phyloP scores from a whole-genome alignment of 2,113 vertebrate species.

The Nesoenas mayeri region DNA sequence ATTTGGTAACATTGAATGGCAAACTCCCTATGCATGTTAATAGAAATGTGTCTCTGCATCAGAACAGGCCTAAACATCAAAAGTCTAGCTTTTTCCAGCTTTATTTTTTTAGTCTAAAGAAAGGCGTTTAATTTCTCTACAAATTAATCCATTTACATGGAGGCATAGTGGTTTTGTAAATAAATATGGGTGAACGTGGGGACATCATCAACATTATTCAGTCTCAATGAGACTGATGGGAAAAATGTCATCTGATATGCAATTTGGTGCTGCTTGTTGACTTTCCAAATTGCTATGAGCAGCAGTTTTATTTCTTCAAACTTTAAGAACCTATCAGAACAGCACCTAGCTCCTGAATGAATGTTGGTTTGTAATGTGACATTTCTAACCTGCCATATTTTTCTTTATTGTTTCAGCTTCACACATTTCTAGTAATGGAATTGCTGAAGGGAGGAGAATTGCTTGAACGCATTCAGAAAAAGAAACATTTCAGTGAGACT shows the following conservation, averaged over 20 bases:
- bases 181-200: not conserved
- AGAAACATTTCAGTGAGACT: conserved; percentile 94
- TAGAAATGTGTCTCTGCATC: not conserved
- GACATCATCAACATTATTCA: not conserved
- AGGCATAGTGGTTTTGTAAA: not conserved
- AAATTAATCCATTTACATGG: not conserved
- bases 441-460: conserved; percentile 93
- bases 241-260: not conserved
- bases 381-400: not conserved
- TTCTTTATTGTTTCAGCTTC: conserved; percentile 79
- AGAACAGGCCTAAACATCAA: not conserved
- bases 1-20: not conserved
- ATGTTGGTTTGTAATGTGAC: not conserved
- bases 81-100: not conserved
- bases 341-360: not conserved
- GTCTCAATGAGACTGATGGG: not conserved
- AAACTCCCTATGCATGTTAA: not conserved
- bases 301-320: not conserved
- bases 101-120: not conserved
- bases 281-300: not conserved
- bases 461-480: conserved; percentile 92
- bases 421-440: conserved; percentile 95
- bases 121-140: not conserved
- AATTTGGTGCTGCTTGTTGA: not conserved
- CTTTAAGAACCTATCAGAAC: not conserved